Conservation (phyloP, 2,113 vertebrate species). For the Trematomus loennbergii region DNA sequence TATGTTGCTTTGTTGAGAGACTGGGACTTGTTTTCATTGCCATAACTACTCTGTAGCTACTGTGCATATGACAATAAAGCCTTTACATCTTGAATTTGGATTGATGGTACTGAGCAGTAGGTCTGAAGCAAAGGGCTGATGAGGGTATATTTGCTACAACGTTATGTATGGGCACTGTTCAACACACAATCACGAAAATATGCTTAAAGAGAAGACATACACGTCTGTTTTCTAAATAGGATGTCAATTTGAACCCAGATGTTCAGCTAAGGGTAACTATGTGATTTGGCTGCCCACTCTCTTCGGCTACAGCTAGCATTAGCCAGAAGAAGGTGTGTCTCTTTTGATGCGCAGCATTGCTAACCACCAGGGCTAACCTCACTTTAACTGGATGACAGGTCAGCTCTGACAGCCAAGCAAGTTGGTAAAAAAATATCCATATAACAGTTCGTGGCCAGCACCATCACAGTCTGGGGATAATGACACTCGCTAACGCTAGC, state of each 20-base stretch:
- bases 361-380: constrained; percentile 59
- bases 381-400: constrained; percentile 35
- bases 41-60: too few species aligned
- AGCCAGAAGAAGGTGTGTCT: constrained; percentile 81
- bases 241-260: background rate
- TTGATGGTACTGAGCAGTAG: constrained; percentile 3
- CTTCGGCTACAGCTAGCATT: constrained; percentile 60
- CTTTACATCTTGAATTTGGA: too few species aligned
- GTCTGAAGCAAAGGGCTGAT: constrained; percentile 13
- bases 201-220: background rate
- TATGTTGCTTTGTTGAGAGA: too few species aligned
- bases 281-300: constrained; percentile 17
- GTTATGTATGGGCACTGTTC: background rate
- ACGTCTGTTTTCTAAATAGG: background rate
- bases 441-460: background rate
- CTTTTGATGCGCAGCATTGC: constrained; percentile 66
- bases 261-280: background rate
- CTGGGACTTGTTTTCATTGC: too few species aligned
- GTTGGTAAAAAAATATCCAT: background rate
- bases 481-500: constrained; percentile 40
- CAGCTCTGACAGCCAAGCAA: background rate
- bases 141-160: constrained; percentile 3
- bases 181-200: constrained; percentile 1
- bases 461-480: background rate
- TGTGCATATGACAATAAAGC: too few species aligned